phyloP scores from a whole-genome alignment of 2,797 vertebrate species.

The Diglossa cyanea region DNA sequence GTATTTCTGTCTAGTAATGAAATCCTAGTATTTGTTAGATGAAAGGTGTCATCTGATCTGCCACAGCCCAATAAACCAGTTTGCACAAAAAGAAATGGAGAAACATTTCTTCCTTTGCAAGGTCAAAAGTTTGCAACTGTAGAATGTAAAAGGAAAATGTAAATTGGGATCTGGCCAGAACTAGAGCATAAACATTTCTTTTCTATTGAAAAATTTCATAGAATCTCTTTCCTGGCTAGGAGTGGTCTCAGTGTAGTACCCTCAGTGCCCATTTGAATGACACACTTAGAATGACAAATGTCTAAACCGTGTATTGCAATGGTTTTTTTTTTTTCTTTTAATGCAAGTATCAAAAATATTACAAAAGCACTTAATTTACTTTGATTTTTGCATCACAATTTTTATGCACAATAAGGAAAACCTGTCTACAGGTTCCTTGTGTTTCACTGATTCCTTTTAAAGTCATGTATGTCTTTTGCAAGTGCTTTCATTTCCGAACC shows the following conservation, averaged over 20 bases:
- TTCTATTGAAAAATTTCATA: not conserved
- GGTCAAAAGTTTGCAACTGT: not conserved
- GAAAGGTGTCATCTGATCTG: not conserved
- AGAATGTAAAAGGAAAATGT: not conserved
- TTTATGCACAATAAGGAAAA: not conserved
- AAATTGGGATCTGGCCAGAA: not conserved
- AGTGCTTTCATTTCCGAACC: not conserved
- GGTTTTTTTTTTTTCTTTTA: not conserved
- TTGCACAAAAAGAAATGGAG: not conserved
- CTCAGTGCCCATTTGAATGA: not conserved
- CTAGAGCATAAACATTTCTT: not conserved
- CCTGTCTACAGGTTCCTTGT: not conserved
- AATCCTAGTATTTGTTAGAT: not conserved
- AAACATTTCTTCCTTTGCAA: not conserved
- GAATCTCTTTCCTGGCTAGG: not conserved
- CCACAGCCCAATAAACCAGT: not conserved
- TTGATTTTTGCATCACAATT: not conserved
- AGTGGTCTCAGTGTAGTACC: not conserved
- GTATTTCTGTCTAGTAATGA: not conserved
- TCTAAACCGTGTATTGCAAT: not conserved
- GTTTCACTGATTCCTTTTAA: not conserved
- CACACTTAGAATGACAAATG: not conserved
- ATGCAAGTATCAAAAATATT: not conserved
- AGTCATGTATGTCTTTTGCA: not conserved
- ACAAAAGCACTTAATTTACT: not conserved